Base-by-base conservation (phyloP, 2,888 invertebrate species). In the Bellardia bayeri region DNA sequence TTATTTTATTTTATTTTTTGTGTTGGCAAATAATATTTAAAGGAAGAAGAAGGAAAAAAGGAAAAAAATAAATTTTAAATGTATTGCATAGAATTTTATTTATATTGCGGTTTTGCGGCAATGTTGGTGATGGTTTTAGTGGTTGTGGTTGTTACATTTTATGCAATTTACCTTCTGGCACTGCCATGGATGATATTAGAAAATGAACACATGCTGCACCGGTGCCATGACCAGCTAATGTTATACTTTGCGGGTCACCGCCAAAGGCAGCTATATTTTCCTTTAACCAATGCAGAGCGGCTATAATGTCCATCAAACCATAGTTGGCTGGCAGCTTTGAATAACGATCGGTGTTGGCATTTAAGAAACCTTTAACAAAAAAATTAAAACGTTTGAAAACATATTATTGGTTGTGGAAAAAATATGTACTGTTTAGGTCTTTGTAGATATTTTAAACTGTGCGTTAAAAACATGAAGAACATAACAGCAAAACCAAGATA, bases 301-400 rank as follows among this genome's bases (percentile, higher is more conserved):
- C 98, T 90, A 98, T 97, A 94, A 98, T 98, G 94, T 99, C 99
- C 97, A 99, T 98, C 83, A 99, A 96, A n/a, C 99, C 99, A 94
- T 98, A 99, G 95, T 99, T 99, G 69, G 98, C 97, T 58, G 98
- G 97, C 49, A 97, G 97, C 88, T 97, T 96, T 66, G 97, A 96
- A 94, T 96, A 97, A 89, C 97, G 97, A 93, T 97, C 97, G 37
- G 97, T 97, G 92, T 98, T 97, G 85, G 97, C 97, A 93, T 98
- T 98, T 85, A 98, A 95, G 94, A 98, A 98, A 91, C 98, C 98
- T 98, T 49, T 7, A 49, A 69, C 13, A 42, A 63, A 45, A n/a
- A 58, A 16, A 40, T 16, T 33, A 0, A 64, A 76, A 76, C 9
- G 14, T 45, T 49, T 6, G 3, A 13, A 3, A 9, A 45, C 45